Base-by-base conservation (phyloP, 2,797 vertebrate species). In the Acanthopagrus latus region DNA sequence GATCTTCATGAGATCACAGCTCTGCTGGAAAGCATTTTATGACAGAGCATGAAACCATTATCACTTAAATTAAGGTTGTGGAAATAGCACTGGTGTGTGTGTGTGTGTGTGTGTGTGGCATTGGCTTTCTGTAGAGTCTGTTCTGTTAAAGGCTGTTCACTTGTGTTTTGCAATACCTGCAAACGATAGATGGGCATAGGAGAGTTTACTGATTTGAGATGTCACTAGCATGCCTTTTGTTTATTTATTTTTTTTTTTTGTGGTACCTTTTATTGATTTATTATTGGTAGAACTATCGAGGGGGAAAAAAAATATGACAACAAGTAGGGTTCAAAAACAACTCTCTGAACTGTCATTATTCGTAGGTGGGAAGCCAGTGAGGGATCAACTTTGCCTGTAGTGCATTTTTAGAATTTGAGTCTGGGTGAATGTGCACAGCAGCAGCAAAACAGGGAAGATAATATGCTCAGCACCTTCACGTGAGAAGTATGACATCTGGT, bases 1-100 rank as follows among this genome's bases (percentile, higher is more conserved):
- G 44, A 84, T 64, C 71, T 59, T 58, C 47, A 38, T 50, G 62
- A 77, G 51, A 80, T 80, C 67, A 67, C 23, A 46, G 66, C 50
- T 14, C 20, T 51, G 48, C 5, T 9, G 18, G 38, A 64, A 70
- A 80, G 17, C 27, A 46, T 83, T 69, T 78, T 23, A 74, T 62
- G 58, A 43, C 41, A 47, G 29, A 71, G 64, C 55, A 73, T 57
- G 27, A 46, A 57, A 48, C 9, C 27, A 69, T 68, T 76, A 25
- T 63, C 43, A 71, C 76, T 75, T 10, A 81, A 56, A 81, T 64
- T 7, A 63, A 75, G 18, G 20, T 25, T 14, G 29, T 38, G 33
- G 33, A 38, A 69, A 50, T 43, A 7, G 6, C 29, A 64, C 13
- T 41, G 17, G 33, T 41, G 27, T 27, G 27, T 27, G 27, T 27